Percentiles rank a stretch among this genome's conserved stretches.
These are phyloP conservation scores for Drosophila paranaensis DNA, from an alignment of 2,888 invertebrate species.

Conservation along the genomic window DNA sequence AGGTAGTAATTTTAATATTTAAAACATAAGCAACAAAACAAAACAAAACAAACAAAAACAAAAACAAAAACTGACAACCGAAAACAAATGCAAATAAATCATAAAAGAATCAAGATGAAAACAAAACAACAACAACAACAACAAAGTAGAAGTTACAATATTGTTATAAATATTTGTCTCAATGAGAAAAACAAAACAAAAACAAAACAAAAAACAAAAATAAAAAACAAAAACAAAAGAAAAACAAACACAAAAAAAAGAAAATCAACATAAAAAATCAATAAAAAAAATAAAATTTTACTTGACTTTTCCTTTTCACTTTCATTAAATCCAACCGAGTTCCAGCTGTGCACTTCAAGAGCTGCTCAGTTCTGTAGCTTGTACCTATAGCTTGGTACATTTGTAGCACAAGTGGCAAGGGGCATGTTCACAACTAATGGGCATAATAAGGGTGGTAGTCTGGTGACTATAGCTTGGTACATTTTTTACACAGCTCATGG, in stretches of 20 bases:
- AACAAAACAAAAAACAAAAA: constrained; percentile 44
- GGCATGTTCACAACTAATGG: too few relatives aligned
- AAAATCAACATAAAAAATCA: constrained; percentile 54
- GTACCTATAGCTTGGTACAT: neutral
- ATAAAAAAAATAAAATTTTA: constrained; percentile 24
- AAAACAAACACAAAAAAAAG: constrained; percentile 29
- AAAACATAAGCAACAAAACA: constrained; percentile 67
- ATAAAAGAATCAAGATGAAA: constrained; percentile 16
- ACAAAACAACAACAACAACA: constrained; percentile 23
- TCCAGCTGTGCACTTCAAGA: too few relatives aligned
- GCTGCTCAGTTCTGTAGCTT: too few relatives aligned
- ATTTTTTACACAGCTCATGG: too few relatives aligned
- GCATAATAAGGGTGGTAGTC: too few relatives aligned
- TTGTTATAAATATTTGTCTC: constrained; percentile 80
- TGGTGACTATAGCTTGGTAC: too few relatives aligned
- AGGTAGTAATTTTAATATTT: constrained; percentile 77
- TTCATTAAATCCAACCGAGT: too few relatives aligned
- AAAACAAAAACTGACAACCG: constrained; percentile 38
- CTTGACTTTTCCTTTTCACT: neutral
- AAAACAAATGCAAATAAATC: constrained; percentile 39
- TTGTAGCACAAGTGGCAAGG: neutral
- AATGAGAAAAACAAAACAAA: constrained; percentile 68
- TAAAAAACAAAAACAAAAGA: constrained; percentile 30
- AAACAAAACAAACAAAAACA: constrained; percentile 40
- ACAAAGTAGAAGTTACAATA: constrained; percentile 74